Evolutionary conservation across 2,113 vertebrate species (phyloP), one percentile per base, ranked within the genome.

Genomic region (Megalops atlanticus): DNA sequence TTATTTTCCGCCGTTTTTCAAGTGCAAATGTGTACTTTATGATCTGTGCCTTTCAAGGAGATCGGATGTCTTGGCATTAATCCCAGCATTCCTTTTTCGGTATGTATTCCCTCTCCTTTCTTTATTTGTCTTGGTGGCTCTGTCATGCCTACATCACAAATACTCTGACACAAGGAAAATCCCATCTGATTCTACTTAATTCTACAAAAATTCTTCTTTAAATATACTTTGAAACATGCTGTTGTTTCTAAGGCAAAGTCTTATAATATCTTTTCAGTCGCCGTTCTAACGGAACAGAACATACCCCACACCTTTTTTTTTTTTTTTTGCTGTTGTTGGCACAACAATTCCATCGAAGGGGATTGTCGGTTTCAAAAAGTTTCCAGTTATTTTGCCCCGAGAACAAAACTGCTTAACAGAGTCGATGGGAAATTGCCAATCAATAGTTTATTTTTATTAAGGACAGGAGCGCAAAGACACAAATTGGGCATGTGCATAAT

Each of bases 1-100:
- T 75, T 31, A 74, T 87, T 78, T 77, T 77, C 64, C 84, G 81
- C 82, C 5, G 80, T 87, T 88, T 88, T 92, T 85, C 87, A 86
- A 82, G 87, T 80, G 82, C 84, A 84, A 84, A 88, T 89, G 87
- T 90, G 89, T 89, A 82, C 92, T 90, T 92, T 91, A 91, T 90
- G 86, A 88, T 85, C 24, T 21, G 83, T 80, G 82, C 84, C 77
- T 86, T 90, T 91, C 83, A 87, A 88, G 86, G 45, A 83, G 82
- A 87, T 89, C 83, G 77, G 80, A 80, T 87, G 82, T 87, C 88
- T 88, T 71, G 80, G 84, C 88, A 83, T 87, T 81, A 81, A 85
- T 86, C 82, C 80, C 80, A 82, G 89, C 80, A 87, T 90, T 84
- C 72, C 70, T 77, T n/a, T 80, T 83, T 84, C 83, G 80, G 83